phyloP scores from a whole-genome alignment of 2,797 vertebrate species.

The Valencia hispanica region DNA sequence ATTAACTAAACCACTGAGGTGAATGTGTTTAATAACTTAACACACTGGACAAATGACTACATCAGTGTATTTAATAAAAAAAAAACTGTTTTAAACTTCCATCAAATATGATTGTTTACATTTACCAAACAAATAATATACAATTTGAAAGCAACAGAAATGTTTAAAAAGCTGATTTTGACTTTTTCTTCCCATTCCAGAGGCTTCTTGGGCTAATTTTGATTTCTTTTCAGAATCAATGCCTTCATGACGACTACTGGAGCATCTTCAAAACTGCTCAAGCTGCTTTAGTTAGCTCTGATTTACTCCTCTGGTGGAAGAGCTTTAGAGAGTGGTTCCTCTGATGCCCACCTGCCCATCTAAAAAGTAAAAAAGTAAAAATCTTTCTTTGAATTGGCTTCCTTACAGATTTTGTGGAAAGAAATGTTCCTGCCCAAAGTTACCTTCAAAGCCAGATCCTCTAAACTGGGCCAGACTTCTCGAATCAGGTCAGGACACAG shows the following conservation, averaged over 20 bases:
- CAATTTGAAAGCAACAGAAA: background rate
- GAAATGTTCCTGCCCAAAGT: slow-evolving; percentile 58
- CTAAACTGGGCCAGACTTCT: slow-evolving; percentile 61
- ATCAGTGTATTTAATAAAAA: background rate
- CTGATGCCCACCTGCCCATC: slow-evolving; percentile 14
- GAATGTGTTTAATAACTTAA: slow-evolving; percentile 14
- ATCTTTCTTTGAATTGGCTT: slow-evolving; percentile 13
- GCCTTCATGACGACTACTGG: slow-evolving; percentile 1
- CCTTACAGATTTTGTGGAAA: slow-evolving; percentile 40
- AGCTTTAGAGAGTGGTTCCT: slow-evolving; percentile 1
- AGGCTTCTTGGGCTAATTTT: background rate
- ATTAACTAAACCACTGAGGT: slow-evolving; percentile 43
- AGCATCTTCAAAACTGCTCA: slow-evolving; percentile 1
- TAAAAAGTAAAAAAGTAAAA: slow-evolving; percentile 13
- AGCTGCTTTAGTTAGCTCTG: background rate
- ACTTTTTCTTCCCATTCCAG: background rate
- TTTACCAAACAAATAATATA: background rate
- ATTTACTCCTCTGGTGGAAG: slow-evolving; percentile 20
- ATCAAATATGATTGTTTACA: background rate
- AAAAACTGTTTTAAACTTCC: background rate
- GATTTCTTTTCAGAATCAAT: slow-evolving; percentile 17
- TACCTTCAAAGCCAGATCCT: slow-evolving; percentile 61
- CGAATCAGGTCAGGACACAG: slow-evolving; percentile 65
- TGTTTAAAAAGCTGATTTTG: background rate
- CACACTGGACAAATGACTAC: slow-evolving; percentile 11